Percentiles rank a stretch among this genome's conserved stretches.
Evolutionary conservation across 2,113 vertebrate genomes (phyloP).

Genomic region (Oplegnathus fasciatus): DNA sequence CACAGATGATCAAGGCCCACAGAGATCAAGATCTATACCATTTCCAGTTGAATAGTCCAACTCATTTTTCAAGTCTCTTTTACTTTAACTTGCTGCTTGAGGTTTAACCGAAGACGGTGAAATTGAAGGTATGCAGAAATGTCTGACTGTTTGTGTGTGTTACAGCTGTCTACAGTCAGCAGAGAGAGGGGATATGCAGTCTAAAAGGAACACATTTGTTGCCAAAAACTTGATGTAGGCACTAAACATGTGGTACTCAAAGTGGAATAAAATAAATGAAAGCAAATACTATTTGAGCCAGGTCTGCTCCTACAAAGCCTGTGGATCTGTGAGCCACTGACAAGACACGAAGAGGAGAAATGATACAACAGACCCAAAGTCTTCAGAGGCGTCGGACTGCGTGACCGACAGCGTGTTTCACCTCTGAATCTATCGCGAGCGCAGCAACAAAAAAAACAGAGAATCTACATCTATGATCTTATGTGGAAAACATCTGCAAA

Average conservation of each 20-base stretch:
- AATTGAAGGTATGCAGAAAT: neutral
- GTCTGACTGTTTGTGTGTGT: neutral
- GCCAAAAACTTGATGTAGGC: neutral
- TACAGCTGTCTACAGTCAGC: neutral
- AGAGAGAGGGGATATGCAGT: neutral
- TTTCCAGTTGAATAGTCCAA: neutral
- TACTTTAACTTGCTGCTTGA: neutral
- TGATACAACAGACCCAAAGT: slow-evolving; percentile 53
- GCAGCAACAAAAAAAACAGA: slow-evolving; percentile 47
- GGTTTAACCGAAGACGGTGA: neutral
- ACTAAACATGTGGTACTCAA: slow-evolving; percentile 15
- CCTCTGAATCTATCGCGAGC: slow-evolving; percentile 48
- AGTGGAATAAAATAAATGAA: slow-evolving; percentile 38
- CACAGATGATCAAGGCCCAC: too few relatives aligned
- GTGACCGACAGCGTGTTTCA: slow-evolving; percentile 23
- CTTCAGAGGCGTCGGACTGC: slow-evolving; percentile 50
- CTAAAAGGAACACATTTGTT: neutral
- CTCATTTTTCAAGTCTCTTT: neutral
- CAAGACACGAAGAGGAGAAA: slow-evolving; percentile 53
- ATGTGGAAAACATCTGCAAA: slow-evolving; percentile 85
- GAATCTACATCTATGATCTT: slow-evolving; percentile 75
- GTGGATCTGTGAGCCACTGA: slow-evolving; percentile 52
- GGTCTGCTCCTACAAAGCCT: slow-evolving; percentile 45
- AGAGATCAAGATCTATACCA: neutral
- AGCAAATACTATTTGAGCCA: slow-evolving; percentile 35